Percentiles rank a stretch among this genome's conserved stretches.
Evolutionary conservation across 2,113 vertebrate genomes (phyloP).

Genomic region (Prinia subflava): DNA sequence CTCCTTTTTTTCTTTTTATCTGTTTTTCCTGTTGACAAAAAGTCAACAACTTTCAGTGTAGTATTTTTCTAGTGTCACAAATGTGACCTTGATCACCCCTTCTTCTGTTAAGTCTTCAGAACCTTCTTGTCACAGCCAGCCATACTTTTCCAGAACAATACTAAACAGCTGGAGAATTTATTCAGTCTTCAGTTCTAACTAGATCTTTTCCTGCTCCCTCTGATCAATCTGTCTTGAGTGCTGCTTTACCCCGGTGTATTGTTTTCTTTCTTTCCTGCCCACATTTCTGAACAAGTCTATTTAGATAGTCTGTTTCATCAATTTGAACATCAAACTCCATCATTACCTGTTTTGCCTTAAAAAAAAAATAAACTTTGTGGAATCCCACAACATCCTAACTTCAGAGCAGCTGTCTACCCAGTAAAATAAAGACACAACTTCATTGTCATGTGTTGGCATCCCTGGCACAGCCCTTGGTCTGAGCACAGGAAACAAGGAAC

Average conservation of each 20-base stretch:
- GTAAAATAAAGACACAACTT: not conserved
- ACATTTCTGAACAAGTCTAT: conserved; percentile 23
- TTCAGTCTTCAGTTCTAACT: conserved; percentile 39
- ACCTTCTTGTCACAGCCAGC: not conserved
- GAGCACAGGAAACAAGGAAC: not conserved
- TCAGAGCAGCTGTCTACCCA: conserved; percentile 12
- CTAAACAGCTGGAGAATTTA: conserved; percentile 27
- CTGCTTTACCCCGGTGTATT: not conserved
- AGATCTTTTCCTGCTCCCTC: not conserved
- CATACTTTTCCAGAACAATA: not conserved
- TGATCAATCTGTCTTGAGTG: conserved; percentile 30
- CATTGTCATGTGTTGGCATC: not conserved
- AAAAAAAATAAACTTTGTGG: not conserved
- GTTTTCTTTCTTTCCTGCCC: conserved; percentile 25
- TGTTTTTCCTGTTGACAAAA: not conserved
- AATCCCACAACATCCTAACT: not conserved
- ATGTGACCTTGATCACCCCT: conserved; percentile 6
- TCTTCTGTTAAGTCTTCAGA: conserved; percentile 4
- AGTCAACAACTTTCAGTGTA: not conserved
- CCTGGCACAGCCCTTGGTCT: not conserved
- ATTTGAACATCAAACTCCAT: conserved; percentile 41
- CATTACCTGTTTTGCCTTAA: conserved; percentile 36
- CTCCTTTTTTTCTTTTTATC: not conserved
- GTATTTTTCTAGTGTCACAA: not conserved
- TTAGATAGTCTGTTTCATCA: conserved; percentile 62